Evolutionary conservation across 2,797 vertebrate genomes (phyloP), one percentile per base, ranked within the genome.

Genomic region (Gymnocypris eckloni): DNA sequence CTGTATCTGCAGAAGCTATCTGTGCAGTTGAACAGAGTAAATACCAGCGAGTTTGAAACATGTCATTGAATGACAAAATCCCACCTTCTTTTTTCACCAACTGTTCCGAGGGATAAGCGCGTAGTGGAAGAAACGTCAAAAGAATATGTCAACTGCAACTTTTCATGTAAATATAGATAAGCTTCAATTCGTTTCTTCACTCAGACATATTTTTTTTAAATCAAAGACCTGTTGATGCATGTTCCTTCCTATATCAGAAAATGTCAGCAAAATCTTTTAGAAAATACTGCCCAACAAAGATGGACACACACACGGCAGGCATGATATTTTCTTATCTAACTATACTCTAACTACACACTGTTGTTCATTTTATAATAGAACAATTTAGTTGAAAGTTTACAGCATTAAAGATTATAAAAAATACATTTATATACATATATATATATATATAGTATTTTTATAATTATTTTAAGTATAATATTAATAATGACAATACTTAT

Each of bases 31-130:
- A 33, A 67, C 39, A 43, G 28, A 77, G 82, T 89, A 41, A 87
- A 86, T 56, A 28, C 28, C 18, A 64, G 71, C 43, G 61, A 81
- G 52, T 87, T 70, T 66, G 43, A 86, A 82, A 72, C 81, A 61
- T 72, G 66, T 75, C 45, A 56, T 37, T 79, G 48, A 73, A 81
- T 83, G 82, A 83, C 77, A 83, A 86, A 75, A 89, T 87, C 84
- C 79, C 48, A 48, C 59, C 22, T 75, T 78, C 52, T 80, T 75
- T 83, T 77, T 43, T 75, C 39, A 22, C 71, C 69, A 66, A 45
- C 69, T 66, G 43, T 69, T 77, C 22, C 64, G 75, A 84, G 61
- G 67, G 69, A 88, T 88, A 83, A 85, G 84, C 45, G 54, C 52
- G 33, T 28, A 82, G n/a, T 48, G 33, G 41, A n/a, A 84, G 45